These are phyloP conservation scores for Drosophila serrata DNA, from an alignment of 1,140 invertebrate species.

Conservation along the genomic window DNA sequence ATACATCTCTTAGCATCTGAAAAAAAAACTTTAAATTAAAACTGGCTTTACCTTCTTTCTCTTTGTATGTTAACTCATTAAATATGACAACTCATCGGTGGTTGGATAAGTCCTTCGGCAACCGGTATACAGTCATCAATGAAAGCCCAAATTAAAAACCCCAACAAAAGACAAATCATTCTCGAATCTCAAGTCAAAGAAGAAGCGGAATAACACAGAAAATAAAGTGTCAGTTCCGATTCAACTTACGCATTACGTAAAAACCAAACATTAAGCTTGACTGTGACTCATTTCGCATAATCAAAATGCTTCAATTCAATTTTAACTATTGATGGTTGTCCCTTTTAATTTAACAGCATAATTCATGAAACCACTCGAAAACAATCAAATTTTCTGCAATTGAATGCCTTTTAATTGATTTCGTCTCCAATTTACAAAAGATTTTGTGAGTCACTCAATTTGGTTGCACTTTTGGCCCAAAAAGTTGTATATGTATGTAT, in stretches of 20 bases:
- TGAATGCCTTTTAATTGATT: constrained; percentile 45
- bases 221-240: constrained; percentile 35
- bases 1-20: not conserved
- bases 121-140: constrained; percentile 47
- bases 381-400: constrained; percentile 27
- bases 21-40: not conserved
- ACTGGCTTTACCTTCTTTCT: not conserved
- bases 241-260: constrained; percentile 66
- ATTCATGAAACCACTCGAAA: constrained; percentile 6
- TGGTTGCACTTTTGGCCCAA: constrained; percentile 23
- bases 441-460: constrained; percentile 29
- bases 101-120: constrained; percentile 49
- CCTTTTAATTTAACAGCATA: not conserved
- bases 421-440: constrained; percentile 8
- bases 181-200: constrained; percentile 14
- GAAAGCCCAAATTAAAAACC: constrained; percentile 22
- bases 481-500: constrained; percentile 5
- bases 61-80: constrained; percentile 21
- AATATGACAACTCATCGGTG: constrained; percentile 25
- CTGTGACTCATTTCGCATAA: constrained; percentile 54
- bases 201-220: constrained; percentile 35
- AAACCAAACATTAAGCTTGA: constrained; percentile 33
- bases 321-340: constrained; percentile 7
- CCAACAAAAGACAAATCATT: constrained; percentile 47
- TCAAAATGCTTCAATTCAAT: constrained; percentile 17